Conservation (phyloP, 2,888 invertebrate species). For the Trachelus iudaicus region DNA sequence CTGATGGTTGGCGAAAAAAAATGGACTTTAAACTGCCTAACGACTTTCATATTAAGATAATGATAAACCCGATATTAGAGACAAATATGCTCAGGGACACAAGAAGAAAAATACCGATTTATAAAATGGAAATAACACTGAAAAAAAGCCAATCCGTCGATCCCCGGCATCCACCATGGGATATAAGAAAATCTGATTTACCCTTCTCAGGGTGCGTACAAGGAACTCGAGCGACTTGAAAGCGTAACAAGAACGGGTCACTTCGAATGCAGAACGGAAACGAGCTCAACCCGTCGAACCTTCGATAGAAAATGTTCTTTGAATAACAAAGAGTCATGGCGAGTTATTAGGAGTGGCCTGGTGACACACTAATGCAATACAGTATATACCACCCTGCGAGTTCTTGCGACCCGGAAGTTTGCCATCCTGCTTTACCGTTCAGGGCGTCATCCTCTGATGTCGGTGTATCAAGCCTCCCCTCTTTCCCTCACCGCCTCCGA, state of each 20-base stretch:
- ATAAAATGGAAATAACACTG: background rate
- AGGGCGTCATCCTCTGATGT: background rate
- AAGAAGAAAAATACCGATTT: background rate
- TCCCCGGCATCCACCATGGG: background rate
- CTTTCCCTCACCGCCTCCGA: background rate
- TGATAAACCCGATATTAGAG: background rate
- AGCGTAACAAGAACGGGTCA: background rate
- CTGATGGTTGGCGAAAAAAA: background rate
- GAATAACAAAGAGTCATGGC: constrained; percentile 33
- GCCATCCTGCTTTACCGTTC: background rate
- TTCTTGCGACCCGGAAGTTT: background rate
- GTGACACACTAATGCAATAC: constrained; percentile 40
- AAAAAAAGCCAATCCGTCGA: background rate
- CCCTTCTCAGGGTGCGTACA: background rate
- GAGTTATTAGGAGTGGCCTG: constrained; percentile 36
- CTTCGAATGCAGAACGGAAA: background rate
- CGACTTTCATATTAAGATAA: background rate
- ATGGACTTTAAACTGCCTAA: background rate
- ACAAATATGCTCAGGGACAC: background rate
- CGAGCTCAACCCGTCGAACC: constrained; percentile 17
- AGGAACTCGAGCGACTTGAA: background rate
- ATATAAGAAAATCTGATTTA: background rate
- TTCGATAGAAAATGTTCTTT: constrained; percentile 17
- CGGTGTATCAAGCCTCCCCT: background rate
- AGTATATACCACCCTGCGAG: background rate